Evolutionary conservation across 2,797 vertebrate genomes (phyloP).

Genomic region (Hoplostethus atlanticus): DNA sequence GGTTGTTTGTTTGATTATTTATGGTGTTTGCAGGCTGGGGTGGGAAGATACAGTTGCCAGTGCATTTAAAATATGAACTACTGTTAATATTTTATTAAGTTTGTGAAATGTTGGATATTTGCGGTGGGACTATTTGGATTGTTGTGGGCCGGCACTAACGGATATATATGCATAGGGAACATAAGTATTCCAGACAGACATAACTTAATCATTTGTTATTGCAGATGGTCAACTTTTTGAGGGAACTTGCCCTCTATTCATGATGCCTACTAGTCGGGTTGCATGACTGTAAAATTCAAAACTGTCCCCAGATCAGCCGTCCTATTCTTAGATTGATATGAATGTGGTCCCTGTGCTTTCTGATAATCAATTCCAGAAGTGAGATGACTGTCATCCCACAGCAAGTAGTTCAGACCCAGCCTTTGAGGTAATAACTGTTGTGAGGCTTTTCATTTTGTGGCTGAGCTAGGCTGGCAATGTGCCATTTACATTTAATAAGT

Average conservation of each 20-base stretch:
- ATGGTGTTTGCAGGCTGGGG: not conserved
- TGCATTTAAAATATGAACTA: no score
- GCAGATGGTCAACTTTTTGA: not conserved
- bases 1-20: not conserved
- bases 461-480: not conserved
- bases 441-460: slow-evolving; percentile 13
- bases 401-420: not conserved
- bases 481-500: not conserved
- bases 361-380: not conserved
- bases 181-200: not conserved
- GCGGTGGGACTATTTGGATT: not conserved
- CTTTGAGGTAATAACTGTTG: slow-evolving; percentile 14
- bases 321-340: not conserved
- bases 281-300: not conserved
- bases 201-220: no score
- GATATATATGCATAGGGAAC: not conserved
- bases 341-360: not conserved
- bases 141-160: not conserved
- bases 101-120: not conserved
- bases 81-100: no score
- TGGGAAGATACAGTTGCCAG: not conserved
- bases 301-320: not conserved
- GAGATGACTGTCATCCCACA: not conserved
- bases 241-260: no score
- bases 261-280: not conserved